Evolutionary conservation across 2,797 vertebrate species (phyloP).

Genomic region (Alfaro cultratus): DNA sequence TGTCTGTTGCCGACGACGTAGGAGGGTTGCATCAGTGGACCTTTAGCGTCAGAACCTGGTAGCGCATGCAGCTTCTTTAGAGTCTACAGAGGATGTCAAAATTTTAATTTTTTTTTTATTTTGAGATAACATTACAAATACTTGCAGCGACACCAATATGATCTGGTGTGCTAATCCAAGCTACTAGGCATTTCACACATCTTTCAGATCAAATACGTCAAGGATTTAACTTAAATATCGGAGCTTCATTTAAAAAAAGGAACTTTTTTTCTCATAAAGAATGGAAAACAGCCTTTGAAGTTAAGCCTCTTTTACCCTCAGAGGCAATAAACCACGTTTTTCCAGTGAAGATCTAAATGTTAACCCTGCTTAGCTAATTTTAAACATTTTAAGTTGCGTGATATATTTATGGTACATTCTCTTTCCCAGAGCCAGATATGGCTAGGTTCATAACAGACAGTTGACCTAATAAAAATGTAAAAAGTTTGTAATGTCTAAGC

Average conservation of each 20-base stretch:
- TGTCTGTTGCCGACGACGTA: constrained; percentile 62
- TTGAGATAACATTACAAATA: constrained; percentile 67
- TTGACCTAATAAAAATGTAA: constrained; percentile 19
- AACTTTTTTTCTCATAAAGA: constrained; percentile 41
- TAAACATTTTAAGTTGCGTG: constrained; percentile 26
- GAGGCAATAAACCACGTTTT: constrained; percentile 50
- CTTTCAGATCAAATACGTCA: constrained; percentile 60
- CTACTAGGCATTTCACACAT: constrained; percentile 58
- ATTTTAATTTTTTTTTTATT: constrained; percentile 22
- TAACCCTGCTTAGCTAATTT: constrained; percentile 33
- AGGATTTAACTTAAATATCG: constrained; percentile 49
- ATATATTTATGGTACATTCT: constrained; percentile 16
- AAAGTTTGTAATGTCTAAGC: constrained; percentile 6
- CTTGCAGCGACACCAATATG: constrained; percentile 60
- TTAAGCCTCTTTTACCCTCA: constrained; percentile 51
- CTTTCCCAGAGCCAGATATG: constrained; percentile 5
- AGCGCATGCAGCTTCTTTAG: constrained; percentile 21
- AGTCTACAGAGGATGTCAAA: constrained; percentile 53
- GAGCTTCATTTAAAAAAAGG: constrained; percentile 40
- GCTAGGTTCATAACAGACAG: constrained; percentile 1
- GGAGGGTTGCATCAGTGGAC: constrained; percentile 68
- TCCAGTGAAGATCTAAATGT: constrained; percentile 45
- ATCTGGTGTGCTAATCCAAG: constrained; percentile 61
- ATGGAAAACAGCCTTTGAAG: constrained; percentile 59
- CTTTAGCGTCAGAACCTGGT: constrained; percentile 51